Evolutionary conservation across 1,140 invertebrate species (phyloP), one percentile per base, ranked within the genome.

Genomic region (Monomorium pharaonis): DNA sequence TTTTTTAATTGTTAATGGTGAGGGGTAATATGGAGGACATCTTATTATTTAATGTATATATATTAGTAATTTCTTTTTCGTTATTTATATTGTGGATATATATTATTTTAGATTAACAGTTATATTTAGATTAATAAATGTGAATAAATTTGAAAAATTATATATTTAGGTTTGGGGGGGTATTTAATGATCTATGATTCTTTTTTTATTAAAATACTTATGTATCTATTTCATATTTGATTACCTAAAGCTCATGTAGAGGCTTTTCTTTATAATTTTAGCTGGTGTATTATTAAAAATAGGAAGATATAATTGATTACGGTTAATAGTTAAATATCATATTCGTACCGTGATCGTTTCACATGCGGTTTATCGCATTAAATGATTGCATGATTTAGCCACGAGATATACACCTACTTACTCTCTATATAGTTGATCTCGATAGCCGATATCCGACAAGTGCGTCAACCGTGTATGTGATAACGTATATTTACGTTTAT

Each of bases 231-330:
- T 94, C 97, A 97, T 96, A 94, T 97, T 89, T 97, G 97, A 93
- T 93, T 97, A 69, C 96, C 96, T 65, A 97, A 97, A 77, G 97
- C 96, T 95, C 97, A 97, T 96, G 96, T 97, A 7, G 96, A 97
- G 92, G 96, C 96, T 89, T 96, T 96, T 27, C 92, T 97, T 91
- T 95, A 97, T 97, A 94, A 96, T 97, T 96, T 96, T 97, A 93
- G 96, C 96, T 51, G 96, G 95, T 0, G 94, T 97, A 94, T 95
- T 97, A 92, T 93, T 97, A 93, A 97, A 97, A 93, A 95, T 97
- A 95, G 96, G 96, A 12, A 95, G 94, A 4, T 97, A 96, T 95
- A 96, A 96, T 0, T 87, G 97, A 86, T 92, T 96, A 72, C 96
- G 96, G 16, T 63, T 67, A n/a, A 86, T 42, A 58, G n/a, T n/a